Evolutionary conservation across 1,140 invertebrate genomes (phyloP).

Genomic region (Stenopsyche tienmushanensis): DNA sequence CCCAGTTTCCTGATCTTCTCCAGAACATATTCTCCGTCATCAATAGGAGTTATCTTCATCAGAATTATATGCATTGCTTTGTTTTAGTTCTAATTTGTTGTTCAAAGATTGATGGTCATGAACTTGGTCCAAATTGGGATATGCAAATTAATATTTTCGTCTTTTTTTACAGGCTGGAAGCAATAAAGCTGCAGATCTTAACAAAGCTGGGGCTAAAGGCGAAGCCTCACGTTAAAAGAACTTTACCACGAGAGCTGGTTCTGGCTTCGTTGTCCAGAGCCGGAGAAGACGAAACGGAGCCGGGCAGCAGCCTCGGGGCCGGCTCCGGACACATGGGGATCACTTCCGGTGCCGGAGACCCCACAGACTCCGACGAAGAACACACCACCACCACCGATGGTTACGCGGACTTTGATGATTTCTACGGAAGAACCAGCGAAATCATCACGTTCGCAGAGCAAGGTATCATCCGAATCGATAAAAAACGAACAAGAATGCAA

Average conservation of each 20-base stretch:
- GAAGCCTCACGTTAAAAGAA: conserved; percentile 62
- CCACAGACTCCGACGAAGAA: conserved; percentile 1
- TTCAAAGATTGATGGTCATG: too few relatives aligned
- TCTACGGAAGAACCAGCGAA: conserved; percentile 73
- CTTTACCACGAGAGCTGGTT: conserved; percentile 41
- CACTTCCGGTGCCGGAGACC: conserved; percentile 6
- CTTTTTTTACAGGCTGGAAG: conserved; percentile 65
- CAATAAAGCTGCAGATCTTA: conserved; percentile 79
- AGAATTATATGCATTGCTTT: too few relatives aligned
- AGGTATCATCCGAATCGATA: conserved; percentile 57
- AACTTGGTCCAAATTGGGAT: too few relatives aligned
- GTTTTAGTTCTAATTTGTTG: too few relatives aligned
- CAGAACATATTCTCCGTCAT: too few relatives aligned
- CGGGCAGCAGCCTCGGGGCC: not conserved
- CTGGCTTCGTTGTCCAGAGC: conserved; percentile 37
- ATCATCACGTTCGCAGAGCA: conserved; percentile 77
- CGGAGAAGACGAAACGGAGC: conserved; percentile 13
- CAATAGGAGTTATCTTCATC: too few relatives aligned
- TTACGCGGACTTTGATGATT: conserved; percentile 63
- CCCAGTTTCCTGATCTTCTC: too few relatives aligned
- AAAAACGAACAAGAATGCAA: too few relatives aligned
- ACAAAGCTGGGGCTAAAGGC: conserved; percentile 73
- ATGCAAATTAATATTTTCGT: too few relatives aligned
- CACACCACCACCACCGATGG: conserved; percentile 20
- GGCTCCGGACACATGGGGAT: not conserved